These are phyloP conservation scores for Oscheius sp. DNA, from an alignment of 2,888 invertebrate species.

Conservation along the genomic window DNA sequence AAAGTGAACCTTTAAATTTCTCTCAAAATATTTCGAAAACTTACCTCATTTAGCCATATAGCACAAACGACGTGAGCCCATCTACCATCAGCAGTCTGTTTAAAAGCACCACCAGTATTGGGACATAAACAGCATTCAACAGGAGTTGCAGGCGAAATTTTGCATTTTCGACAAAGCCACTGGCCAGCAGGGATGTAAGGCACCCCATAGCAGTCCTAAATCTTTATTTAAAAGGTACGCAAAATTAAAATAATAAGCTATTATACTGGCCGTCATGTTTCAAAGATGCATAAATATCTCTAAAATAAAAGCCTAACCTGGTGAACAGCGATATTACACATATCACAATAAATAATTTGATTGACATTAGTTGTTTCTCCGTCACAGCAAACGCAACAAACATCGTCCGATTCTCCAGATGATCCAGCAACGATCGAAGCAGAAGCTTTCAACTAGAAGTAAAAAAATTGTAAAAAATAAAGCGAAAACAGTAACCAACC, in stretches of 20 bases:
- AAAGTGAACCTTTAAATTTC: conserved; percentile 77
- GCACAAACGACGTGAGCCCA: conserved; percentile 99
- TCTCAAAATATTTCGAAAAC: background rate
- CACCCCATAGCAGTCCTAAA: conserved; percentile 86
- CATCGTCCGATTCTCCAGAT: conserved; percentile 78
- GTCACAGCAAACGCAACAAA: conserved; percentile 96
- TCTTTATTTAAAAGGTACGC: no score
- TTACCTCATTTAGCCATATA: conserved; percentile 95
- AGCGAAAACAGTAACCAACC: conserved; percentile 54
- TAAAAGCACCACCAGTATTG: conserved; percentile 96
- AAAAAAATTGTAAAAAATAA: no score
- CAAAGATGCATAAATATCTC: no score
- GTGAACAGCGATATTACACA: conserved; percentile 98
- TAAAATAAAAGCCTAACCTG: conserved; percentile 77
- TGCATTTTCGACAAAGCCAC: conserved; percentile 94
- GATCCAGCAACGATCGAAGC: background rate
- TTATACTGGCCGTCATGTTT: no score
- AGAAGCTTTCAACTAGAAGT: conserved; percentile 1
- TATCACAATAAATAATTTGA: conserved; percentile 98
- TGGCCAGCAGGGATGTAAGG: conserved; percentile 97
- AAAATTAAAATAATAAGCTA: no score
- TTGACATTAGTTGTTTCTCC: conserved; percentile 98
- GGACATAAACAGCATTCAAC: conserved; percentile 98
- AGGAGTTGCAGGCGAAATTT: conserved; percentile 91
- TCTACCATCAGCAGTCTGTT: conserved; percentile 89